Percentiles rank a stretch among this genome's conserved stretches.
Conservation (phyloP, 2,113 vertebrate species). For the Bagarius yarrelli region DNA sequence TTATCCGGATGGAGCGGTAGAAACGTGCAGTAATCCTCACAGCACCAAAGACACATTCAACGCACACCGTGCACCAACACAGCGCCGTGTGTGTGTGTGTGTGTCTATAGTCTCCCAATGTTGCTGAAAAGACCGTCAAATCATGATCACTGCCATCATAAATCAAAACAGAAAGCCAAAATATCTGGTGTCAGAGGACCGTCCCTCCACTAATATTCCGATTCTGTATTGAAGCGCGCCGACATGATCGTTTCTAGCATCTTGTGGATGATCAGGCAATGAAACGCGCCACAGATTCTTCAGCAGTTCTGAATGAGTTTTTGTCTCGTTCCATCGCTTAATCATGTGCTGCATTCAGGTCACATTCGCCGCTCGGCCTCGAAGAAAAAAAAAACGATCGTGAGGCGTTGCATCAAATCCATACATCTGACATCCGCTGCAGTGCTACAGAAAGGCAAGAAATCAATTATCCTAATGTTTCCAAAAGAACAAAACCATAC, state of each 20-base stretch:
- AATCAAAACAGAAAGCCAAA: constrained; percentile 56
- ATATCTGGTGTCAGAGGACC: constrained; percentile 55
- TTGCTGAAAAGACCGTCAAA: constrained; percentile 60
- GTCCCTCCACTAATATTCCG: constrained; percentile 58
- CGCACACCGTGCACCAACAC: constrained; percentile 56
- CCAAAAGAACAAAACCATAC: not conserved
- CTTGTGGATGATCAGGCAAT: constrained; percentile 58
- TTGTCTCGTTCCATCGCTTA: constrained; percentile 70
- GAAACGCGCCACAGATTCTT: constrained; percentile 60
- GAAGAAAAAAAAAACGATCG: constrained; percentile 57
- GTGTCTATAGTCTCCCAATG: constrained; percentile 61
- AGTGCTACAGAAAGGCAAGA: constrained; percentile 24
- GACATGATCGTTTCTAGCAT: constrained; percentile 53
- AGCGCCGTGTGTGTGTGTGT: constrained; percentile 54
- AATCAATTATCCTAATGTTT: constrained; percentile 9
- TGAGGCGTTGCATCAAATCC: constrained; percentile 68
- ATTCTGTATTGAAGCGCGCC: constrained; percentile 57
- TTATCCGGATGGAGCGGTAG: constrained; percentile 64
- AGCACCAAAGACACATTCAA: constrained; percentile 58
- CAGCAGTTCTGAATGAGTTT: constrained; percentile 70
- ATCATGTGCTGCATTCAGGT: constrained; percentile 71
- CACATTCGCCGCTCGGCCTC: constrained; percentile 69
- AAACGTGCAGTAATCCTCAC: constrained; percentile 64
- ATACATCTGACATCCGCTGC: constrained; percentile 56
- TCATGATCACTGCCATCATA: constrained; percentile 62